Evolutionary conservation across 2,797 vertebrate species (phyloP), one percentile per base, ranked within the genome.

Genomic region (Scyliorhinus canicula): DNA sequence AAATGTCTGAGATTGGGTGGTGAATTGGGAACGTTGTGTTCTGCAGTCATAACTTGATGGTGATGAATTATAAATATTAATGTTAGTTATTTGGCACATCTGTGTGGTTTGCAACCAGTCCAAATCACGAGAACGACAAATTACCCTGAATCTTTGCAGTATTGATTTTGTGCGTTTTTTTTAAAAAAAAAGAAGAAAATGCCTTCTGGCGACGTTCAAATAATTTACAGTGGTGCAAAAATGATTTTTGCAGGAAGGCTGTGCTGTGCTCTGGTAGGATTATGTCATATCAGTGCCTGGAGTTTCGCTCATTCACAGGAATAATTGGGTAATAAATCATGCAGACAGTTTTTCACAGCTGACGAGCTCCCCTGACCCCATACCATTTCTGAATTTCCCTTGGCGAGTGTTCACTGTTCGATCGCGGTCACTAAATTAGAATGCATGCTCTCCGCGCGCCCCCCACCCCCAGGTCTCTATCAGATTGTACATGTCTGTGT

Each of bases 261-360:
- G 84, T 55, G 26, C 55, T n/a, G 55, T 24, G 86, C 16, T 40
- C 35, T 90, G n/a, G 55, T 8, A 21, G 55, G 86, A 90, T 90
- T 60, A 90, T 90, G 55, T 90, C 55, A 90, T n/a, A 90, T 63
- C 31, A 60, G 55, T 90, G 55, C 86, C 86, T 63, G 86, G 86
- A 90, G 55, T 90, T 90, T 35, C 60, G 86, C 86, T 90, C 57
- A 57, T 90, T 90, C 55, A 60, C 86, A 40, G 55, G 35, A 63
- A 60, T 90, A 90, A 90, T 63, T 90, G 55, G 86, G 55, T 63
- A 90, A 90, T 90, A 90, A 90, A 90, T 90, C 86, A 90, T 60
- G 55, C 19, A 7, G 86, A n/a, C 86, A 90, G 55, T 60, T 52
- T 60, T 4, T 63, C 86, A 90, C 55, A 63, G 47, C 47, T 86